Evolutionary conservation across 2,797 vertebrate genomes (phyloP), one percentile per base, ranked within the genome.

Genomic region (Crypturellus tataupa): DNA sequence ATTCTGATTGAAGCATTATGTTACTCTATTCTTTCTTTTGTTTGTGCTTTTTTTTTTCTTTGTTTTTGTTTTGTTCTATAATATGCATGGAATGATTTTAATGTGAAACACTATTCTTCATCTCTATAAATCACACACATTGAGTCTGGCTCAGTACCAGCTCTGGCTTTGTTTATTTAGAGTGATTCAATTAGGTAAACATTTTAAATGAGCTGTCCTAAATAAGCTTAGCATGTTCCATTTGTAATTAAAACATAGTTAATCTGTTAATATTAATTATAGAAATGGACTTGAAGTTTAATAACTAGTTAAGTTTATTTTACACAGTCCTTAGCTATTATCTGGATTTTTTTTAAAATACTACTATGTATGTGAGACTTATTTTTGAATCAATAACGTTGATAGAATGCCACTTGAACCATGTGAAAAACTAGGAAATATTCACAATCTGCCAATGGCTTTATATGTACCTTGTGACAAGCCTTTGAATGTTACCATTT

Each of bases 231-330:
- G 35, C 24, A 69, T 77, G 46, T 90, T 91, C 62, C 65, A 93
- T 87, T 94, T 92, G 9, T 20, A 91, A 93, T 76, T 68, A 85
- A 95, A 42, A 31, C 37, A 44, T 16, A 88, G 29, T 53, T 94
- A 93, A 94, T 88, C 62, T 89, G 37, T 68, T 95, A 95, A 92
- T 84, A 91, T 85, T 92, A 95, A 91, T 96, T 93, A 85, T 70
- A 93, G 56, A 95, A 94, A 73, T 1, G 58, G 58, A 64, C 29
- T 69, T 91, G 24, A 86, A 72, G n/a, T 93, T 94, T 80, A 92
- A 80, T 67, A 89, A 67, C 64, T 40, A 58, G 64, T 42, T 63
- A 73, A 39, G 80, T 83, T 90, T 86, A 46, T 83, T 84, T 92
- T 63, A 86, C 71, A 76, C n/a, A 46, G 5, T 90, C 14, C 15